These are phyloP conservation scores for Siderastrea siderea DNA, from an alignment of 92 coral and sea anemone genomes.

Conservation along the genomic window DNA sequence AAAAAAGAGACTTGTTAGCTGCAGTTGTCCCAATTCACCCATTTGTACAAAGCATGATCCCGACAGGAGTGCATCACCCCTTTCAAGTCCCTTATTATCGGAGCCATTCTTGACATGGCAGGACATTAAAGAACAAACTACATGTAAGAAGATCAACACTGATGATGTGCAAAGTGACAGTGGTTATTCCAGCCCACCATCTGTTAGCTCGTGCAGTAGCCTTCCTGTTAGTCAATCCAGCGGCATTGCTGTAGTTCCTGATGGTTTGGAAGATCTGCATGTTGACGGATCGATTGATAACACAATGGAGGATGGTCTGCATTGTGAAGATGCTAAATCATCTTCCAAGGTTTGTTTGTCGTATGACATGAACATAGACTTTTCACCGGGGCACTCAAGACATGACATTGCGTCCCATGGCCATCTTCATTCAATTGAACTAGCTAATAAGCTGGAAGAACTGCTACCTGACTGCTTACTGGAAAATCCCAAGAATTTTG, in stretches of 20 bases:
- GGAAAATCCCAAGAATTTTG: conserved; percentile 14
- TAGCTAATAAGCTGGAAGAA: conserved; percentile 76
- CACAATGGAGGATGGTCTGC: background rate
- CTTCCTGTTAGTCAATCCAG: conserved; percentile 9
- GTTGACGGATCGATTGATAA: background rate
- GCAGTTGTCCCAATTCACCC: conserved; percentile 41
- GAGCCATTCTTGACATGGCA: conserved; percentile 70
- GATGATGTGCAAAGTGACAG: conserved; percentile 88
- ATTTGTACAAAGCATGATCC: conserved; percentile 6
- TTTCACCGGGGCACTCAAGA: background rate
- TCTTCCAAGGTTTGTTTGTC: background rate
- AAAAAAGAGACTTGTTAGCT: conserved; percentile 55
- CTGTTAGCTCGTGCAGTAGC: conserved; percentile 91
- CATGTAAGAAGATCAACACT: background rate
- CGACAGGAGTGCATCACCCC: background rate
- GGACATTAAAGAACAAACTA: conserved; percentile 59
- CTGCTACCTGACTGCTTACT: conserved; percentile 73
- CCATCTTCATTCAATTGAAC: conserved; percentile 2
- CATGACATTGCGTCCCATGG: background rate
- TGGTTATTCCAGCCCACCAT: conserved; percentile 96
- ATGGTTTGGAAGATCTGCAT: background rate
- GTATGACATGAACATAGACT: background rate
- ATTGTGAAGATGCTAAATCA: background rate
- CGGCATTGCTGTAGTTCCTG: background rate
- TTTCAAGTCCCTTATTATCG: background rate